Percentiles rank a stretch among this genome's conserved stretches.
phyloP scores from a whole-genome alignment of 2,113 vertebrate genomes.

The Apteryx owenii region DNA sequence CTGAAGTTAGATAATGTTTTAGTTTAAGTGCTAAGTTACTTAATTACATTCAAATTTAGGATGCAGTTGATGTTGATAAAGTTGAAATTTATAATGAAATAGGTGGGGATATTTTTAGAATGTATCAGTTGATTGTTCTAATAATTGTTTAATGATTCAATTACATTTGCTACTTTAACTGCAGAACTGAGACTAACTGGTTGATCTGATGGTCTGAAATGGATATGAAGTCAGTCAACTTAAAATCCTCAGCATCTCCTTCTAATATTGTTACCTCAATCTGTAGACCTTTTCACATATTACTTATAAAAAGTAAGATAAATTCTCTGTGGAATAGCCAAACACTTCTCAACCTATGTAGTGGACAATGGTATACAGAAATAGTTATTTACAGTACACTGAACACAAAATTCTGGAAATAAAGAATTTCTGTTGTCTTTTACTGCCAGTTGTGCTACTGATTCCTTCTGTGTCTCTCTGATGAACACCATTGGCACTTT shows the following conservation, averaged over 20 bases:
- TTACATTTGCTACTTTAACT: neutral
- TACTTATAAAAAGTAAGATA: neutral
- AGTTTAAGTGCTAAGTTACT: neutral
- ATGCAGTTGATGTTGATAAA: neutral
- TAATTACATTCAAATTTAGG: neutral
- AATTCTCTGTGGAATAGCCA: neutral
- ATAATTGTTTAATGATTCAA: neutral
- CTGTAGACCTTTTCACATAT: neutral
- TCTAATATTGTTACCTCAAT: neutral
- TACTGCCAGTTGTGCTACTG: neutral
- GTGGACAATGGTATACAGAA: neutral
- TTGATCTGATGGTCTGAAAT: neutral
- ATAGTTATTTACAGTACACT: neutral
- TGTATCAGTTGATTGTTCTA: neutral
- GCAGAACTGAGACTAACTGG: neutral
- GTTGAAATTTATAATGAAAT: neutral
- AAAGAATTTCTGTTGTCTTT: neutral
- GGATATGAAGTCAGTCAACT: neutral
- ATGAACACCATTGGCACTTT: neutral
- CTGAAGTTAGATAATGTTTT: neutral
- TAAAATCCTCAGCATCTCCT: neutral
- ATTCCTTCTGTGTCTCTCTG: neutral
- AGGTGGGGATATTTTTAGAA: neutral
- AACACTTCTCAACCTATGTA: neutral
- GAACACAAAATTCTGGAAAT: neutral